Evolutionary conservation across 2,888 invertebrate genomes (phyloP), one percentile per base, ranked within the genome.

Genomic region (Xestoiulus laeticollis): DNA sequence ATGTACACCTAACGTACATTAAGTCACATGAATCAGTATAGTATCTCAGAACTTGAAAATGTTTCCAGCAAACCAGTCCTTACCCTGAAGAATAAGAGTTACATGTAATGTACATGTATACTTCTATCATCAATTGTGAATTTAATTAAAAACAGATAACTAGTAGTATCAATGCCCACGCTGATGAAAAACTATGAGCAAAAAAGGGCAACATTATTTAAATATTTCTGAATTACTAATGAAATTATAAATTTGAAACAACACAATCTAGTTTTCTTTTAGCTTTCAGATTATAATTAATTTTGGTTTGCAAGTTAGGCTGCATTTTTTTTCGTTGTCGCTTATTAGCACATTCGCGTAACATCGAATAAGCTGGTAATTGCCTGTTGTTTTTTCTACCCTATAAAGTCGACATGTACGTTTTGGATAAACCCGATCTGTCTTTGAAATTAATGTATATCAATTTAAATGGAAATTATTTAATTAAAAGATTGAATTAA

Each of bases 391-490:
- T 78, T 30, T 78, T 14, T 78, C n/a, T n/a, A n/a, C 78, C 8
- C 30, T 30, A 26, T 38, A 38, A 38, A 38, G 6, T 26, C 2
- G n/a, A n/a, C n/a, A n/a, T n/a, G n/a, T n/a, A n/a, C n/a, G n/a
- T 78, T 78, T 78, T 78, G 78, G 12, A 78, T 78, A 78, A 78
- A 78, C 78, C 78, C 78, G 30, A 78, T 78, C 78, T 78, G 78
- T 78, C 78, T 78, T 30, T 78, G 14, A 30, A 78, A 78, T 78
- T 78, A 78, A 78, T 78, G 78, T 78, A 78, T 14, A 78, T 78
- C 78, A 78, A 78, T 78, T 78, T 78, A 78, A 78, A 78, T 78
- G 78, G 78, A 78, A 78, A 78, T 78, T 78, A 78, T 78, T 78
- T 78, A 78, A 78, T 78, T 78, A 78, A 78, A 78, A 26, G 78